Percentiles rank a stretch among this genome's conserved stretches.
Evolutionary conservation across 2,888 invertebrate species (phyloP).

Genomic region (Ernsta delagoae): DNA sequence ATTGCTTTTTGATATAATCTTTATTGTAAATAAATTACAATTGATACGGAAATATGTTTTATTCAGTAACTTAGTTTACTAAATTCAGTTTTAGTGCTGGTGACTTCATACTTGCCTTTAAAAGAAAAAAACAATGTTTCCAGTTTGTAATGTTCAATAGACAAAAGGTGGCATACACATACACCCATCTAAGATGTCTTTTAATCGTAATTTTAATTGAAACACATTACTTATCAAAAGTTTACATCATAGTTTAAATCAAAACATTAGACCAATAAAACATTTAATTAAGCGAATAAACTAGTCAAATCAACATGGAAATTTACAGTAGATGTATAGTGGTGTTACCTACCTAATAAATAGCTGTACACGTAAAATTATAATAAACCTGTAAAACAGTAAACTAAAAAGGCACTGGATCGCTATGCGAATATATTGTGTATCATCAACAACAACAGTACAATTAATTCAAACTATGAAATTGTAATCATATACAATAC

Average conservation of each 20-base stretch:
- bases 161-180: background rate
- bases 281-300: too few relatives aligned
- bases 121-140: background rate
- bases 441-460: too few relatives aligned
- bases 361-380: background rate
- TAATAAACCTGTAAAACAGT: background rate
- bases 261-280: too few relatives aligned
- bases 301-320: background rate
- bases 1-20: conserved; percentile 59
- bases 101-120: background rate
- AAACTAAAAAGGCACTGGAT: too few relatives aligned
- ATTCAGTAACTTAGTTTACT: conserved; percentile 2
- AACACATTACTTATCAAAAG: too few relatives aligned
- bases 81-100: background rate
- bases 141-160: background rate
- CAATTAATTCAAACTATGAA: background rate
- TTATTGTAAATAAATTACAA: conserved; percentile 26
- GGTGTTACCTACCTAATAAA: background rate
- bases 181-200: background rate
- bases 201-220: too few relatives aligned
- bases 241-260: too few relatives aligned
- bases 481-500: background rate
- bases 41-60: conserved; percentile 36
- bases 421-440: too few relatives aligned
- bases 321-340: background rate